Evolutionary conservation across 2,797 vertebrate species (phyloP), one percentile per base, ranked within the genome.

Genomic region (Poecilia gillii): DNA sequence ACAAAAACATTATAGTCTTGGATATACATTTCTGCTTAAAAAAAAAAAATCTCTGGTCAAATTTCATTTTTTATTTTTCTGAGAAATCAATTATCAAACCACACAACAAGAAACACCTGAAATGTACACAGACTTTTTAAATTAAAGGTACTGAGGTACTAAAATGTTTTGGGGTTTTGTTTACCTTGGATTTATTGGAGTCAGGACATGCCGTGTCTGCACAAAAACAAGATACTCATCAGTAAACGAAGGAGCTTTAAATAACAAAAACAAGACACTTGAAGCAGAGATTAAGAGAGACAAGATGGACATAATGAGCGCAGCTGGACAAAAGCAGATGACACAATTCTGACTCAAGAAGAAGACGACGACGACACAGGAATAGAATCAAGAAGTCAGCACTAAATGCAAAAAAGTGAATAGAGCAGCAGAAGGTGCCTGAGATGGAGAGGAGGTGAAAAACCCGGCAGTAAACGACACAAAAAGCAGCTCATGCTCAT

Each of bases 171-270:
- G 6, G 0, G 6, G 6, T 0, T 0, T 41, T 41, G 20, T 14
- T 59, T 62, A 99, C 99, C 98, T 99, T 99, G 95, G 97, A 98
- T 97, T 97, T 99, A 93, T 97, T 96, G 91, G 98, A 98, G 96
- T 99, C 99, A 97, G 97, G 99, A 97, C 97, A 98, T 95, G 99
- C 95, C 91, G 98, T 99, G 97, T 99, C 99, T 99, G 96, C 93
- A 91, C 93, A 80, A 76, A 84, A 88, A 92, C 59, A 87, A 88
- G 79, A 93, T 45, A 87, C 86, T 85, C 31, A 87, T 93, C 84
- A 94, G 87, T 74, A 80, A 43, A 72, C 45, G 68, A 36, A 68
- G 73, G 79, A 16, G 71, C 73, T 31, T 47, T 55, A 41, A 73
- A 43, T 41, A 73, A 71, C 28, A 64, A 64, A 36, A 59, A 73